Evolutionary conservation across 2,113 vertebrate genomes (phyloP).

Genomic region (Chloropsis hardwickii): DNA sequence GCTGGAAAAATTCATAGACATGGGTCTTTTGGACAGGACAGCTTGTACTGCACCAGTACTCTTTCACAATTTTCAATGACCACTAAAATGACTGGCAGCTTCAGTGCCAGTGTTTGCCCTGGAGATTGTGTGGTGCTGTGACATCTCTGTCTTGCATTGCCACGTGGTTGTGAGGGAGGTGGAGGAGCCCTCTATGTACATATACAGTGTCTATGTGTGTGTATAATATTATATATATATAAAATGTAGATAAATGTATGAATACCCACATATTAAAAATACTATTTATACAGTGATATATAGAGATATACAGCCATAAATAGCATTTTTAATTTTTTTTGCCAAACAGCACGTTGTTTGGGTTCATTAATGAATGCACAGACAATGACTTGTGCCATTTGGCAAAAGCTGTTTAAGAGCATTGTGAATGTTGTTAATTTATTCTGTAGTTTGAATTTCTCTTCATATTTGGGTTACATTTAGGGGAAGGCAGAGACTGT

Average conservation of each 20-base stretch:
- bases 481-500: not conserved
- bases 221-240: not conserved
- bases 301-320: not conserved
- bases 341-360: not conserved
- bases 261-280: not conserved
- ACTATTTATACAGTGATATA: not conserved
- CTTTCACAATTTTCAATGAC: not conserved
- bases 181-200: not conserved
- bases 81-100: not conserved
- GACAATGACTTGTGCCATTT: not conserved
- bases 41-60: not conserved
- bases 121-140: not conserved
- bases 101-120: not conserved
- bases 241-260: not conserved
- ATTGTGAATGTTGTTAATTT: not conserved
- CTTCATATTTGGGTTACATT: not conserved
- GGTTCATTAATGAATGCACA: not conserved
- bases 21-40: not conserved
- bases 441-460: not conserved
- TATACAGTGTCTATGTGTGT: fast-evolving
- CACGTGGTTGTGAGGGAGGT: not conserved
- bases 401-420: not conserved
- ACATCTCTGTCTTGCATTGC: not conserved
- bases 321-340: not conserved
- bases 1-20: not conserved